Base-by-base conservation (phyloP, 2,888 invertebrate species). In the Catocala fraxini region DNA sequence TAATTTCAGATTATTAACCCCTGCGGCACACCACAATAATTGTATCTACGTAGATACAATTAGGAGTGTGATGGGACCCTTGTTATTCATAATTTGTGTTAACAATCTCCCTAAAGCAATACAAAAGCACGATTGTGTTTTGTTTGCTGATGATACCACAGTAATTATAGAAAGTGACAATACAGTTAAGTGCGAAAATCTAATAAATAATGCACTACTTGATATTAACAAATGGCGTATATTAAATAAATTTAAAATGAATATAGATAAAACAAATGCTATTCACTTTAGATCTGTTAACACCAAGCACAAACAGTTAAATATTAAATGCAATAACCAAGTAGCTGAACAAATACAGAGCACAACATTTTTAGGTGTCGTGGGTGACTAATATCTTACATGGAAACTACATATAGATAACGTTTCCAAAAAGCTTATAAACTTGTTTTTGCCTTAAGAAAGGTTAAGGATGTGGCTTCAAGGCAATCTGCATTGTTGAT, bases 81-180 rank as follows among this genome's bases (percentile, higher is more conserved):
- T 45, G 12, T 13, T 45, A 45, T 45, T 45, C 12, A 12, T 39
- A 11, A 39, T 59, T 10, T 59, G 54, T 33, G 12, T 59, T 6
- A 59, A 53, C 48, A 53, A 59, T 41, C 34, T n/a, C n/a, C n/a
- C n/a, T n/a, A n/a, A 25, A 15, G 59, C 52, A 35, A 46, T 53
- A 4, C 15, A 15, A 15, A 46, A 47, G n/a, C 53, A 59, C 33
- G 47, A 53, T 9, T 59, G 41, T 25, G 47, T 59, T 35, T 47
- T 59, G 13, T 58, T 58, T 35, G 58, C 58, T n/a, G 46, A 58
- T 25, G 59, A 59, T 13, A 59, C 59, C 11, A 59, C 47, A 13
- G 47, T 58, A 11, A 45, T 58, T 6, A 9, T 58, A 9, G 39
- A 6, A 2, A 12, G 45, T 13, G 4, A 45, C 4, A 45, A 45